Evolutionary conservation across 2,888 invertebrate species (phyloP), one percentile per base, ranked within the genome.

Genomic region (Drosophila mettleri): DNA sequence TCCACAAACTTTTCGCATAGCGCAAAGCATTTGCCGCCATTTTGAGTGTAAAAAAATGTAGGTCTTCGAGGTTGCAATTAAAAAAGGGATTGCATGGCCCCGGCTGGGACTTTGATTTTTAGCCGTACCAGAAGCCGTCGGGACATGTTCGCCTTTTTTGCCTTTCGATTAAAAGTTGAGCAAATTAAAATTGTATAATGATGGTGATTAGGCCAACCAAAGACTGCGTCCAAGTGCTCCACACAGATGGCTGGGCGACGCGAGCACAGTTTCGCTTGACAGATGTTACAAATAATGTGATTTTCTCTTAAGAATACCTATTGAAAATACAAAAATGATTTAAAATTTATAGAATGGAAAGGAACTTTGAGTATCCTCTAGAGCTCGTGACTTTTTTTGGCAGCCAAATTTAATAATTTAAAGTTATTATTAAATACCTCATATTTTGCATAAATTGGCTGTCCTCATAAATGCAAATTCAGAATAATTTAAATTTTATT

Each of bases 171-270:
- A 84, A 86, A 84, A 81, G 63, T 88, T 86, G 66, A 49, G 68
- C 74, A 86, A 88, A 88, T 88, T 85, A 84, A 85, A 85, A 85
- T 72, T 69, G 79, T 79, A 81, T 86, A 88, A 85, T 86, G 88
- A 79, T 63, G 77, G 69, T 81, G 88, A 88, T 88, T 85, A 84
- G 74, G 53, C 69, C 74, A 70, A 62, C 46, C 74, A 74, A 74
- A 62, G 75, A 67, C 60, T 60, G 55, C 63, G 58, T 49, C 33
- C 39, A 62, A 79, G 75, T 63, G 71, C 29, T 49, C 29, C 18
- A 36, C 41, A 27, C 20, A 20, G 52, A 74, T 39, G 14, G 43
- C 33, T 10, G 5, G 18, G 38, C 4, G 16, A 18, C 18, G 16
- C 10, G 12, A 16, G 27, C 2, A 14, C 6, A 16, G 27, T 22